Evolutionary conservation across 2,888 invertebrate species (phyloP), one percentile per base, ranked within the genome.

Genomic region (Polymixis lichenea): DNA sequence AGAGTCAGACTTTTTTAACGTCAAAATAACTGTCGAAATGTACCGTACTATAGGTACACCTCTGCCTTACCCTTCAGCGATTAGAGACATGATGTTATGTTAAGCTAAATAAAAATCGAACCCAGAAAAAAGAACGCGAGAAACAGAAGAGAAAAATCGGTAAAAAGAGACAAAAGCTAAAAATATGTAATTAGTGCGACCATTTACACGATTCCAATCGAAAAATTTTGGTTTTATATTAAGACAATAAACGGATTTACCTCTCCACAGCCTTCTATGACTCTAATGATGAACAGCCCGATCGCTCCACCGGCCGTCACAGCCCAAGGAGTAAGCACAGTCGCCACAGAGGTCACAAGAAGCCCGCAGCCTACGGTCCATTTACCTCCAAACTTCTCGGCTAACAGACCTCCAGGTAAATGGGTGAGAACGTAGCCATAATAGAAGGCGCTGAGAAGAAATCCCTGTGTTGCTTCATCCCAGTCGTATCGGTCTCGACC

Each of bases 341-440:
- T 98, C 67, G 98, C 98, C 15, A 98, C 86, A 0, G 98, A 98
- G 0, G 98, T 98, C 1, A 97, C 96, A 1, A 99, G 93, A 49
- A 99, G 97, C 22, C 99, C 99, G 32, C 98, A 88, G 0, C 98
- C 98, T 49, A 98, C 95, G 0, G 98, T 97, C 96, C 98, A 98
- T 94, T 98, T 99, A 1, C 98, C 99, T 22, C 99, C 99, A 88
- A 98, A 98, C 87, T 97, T 98, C 88, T 98, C 98, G 0, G 98
- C 98, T 56, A 99, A 90, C 71, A 98, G 96, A 73, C 98, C 98
- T 64, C 98, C 98, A 0, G 98, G 98, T 49, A 99, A 92, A 90
- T 98, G 98, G 0, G 98, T 98, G 0, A 98, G 78, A 1, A 98
- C 97, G 91, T 98, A 98, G 0, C 98, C 98, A 95, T 98, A 98